Evolutionary conservation across 2,113 vertebrate species (phyloP).

Genomic region (Takifugu bimaculatus): DNA sequence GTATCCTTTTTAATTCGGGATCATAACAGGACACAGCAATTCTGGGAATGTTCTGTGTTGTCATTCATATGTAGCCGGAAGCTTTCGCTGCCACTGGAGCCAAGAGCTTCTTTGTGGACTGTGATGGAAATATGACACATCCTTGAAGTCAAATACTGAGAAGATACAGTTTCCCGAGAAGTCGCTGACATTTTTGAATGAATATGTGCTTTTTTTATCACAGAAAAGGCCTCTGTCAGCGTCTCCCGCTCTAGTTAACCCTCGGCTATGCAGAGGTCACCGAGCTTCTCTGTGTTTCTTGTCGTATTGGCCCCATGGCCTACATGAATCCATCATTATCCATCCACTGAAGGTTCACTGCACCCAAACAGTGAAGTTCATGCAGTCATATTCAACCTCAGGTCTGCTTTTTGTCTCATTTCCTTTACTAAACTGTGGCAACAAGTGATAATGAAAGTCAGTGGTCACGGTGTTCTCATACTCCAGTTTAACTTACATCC

Average conservation of each 20-base stretch:
- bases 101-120: constrained; percentile 2
- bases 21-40: too few relatives aligned
- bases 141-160: constrained; percentile 2
- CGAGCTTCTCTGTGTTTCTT: constrained; percentile 13
- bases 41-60: not conserved
- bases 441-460: too few relatives aligned
- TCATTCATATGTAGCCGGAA: too few relatives aligned
- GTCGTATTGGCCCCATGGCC: constrained; percentile 24
- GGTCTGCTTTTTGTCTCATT: not conserved
- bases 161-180: constrained; percentile 5
- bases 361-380: constrained; percentile 23
- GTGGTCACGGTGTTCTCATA: not conserved
- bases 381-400: constrained; percentile 26
- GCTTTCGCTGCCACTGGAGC: not conserved
- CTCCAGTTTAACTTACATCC: too few relatives aligned
- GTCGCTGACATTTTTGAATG: constrained; percentile 4
- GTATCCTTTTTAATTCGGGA: too few relatives aligned
- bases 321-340: constrained; percentile 39
- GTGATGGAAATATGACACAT: constrained; percentile 11
- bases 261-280: constrained; percentile 20
- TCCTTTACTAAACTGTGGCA: not conserved
- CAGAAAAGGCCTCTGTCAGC: constrained; percentile 6
- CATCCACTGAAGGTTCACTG: constrained; percentile 42
- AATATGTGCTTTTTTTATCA: constrained; percentile 13
- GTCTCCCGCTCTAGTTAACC: constrained; percentile 17